Evolutionary conservation across 2,797 vertebrate species (phyloP).

Genomic region (Danio albolineatus): DNA sequence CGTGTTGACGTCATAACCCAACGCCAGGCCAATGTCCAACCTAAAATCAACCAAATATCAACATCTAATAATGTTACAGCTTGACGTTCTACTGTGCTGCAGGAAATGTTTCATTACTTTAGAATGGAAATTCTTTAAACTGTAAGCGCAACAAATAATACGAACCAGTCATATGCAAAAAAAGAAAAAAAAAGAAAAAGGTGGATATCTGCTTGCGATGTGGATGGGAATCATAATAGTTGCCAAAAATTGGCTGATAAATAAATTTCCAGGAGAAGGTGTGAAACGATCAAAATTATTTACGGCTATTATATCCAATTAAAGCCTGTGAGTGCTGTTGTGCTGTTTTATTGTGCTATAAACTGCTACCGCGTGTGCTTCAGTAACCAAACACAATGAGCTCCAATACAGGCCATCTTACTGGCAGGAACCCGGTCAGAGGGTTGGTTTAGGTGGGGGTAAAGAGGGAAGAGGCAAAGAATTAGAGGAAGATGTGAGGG

Average conservation of each 20-base stretch:
- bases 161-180: too few relatives aligned
- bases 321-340: constrained; percentile 91
- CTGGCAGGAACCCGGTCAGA: constrained; percentile 74
- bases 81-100: too few relatives aligned
- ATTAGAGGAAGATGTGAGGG: constrained; percentile 54
- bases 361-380: constrained; percentile 91
- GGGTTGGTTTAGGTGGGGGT: constrained; percentile 64
- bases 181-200: too few relatives aligned
- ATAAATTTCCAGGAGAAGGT: constrained; percentile 75
- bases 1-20: too few relatives aligned
- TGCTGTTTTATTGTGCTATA: constrained; percentile 93
- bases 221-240: constrained; percentile 41
- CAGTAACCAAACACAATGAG: constrained; percentile 92
- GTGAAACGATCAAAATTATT: constrained; percentile 85
- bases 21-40: too few relatives aligned
- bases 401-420: constrained; percentile 82
- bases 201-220: constrained; percentile 13
- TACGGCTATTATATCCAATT: constrained; percentile 88
- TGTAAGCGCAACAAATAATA: too few relatives aligned
- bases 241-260: constrained; percentile 57
- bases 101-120: too few relatives aligned
- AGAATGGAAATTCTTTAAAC: too few relatives aligned
- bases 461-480: constrained; percentile 58
- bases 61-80: too few relatives aligned
- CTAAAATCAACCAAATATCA: too few relatives aligned